A percentile compares a stretch with the other conserved stretches of the same genome.
phyloP scores from a whole-genome alignment of 2,113 vertebrate species.

The Gobiocypris rarus region DNA sequence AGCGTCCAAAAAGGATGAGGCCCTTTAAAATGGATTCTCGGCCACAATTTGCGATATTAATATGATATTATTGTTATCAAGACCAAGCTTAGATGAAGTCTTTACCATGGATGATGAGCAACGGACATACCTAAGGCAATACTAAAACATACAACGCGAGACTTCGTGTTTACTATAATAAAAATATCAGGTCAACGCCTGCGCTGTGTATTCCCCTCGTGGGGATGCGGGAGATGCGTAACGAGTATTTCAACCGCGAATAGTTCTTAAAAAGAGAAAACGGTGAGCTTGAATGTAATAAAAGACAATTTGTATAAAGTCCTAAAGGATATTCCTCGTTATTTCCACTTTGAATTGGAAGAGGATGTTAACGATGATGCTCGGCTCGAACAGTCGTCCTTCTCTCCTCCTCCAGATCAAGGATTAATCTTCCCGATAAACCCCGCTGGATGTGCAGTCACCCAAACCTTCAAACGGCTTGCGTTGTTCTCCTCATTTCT shows the following conservation, averaged over 20 bases:
- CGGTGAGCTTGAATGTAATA: slow-evolving; percentile 11
- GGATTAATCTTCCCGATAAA: slow-evolving; percentile 67
- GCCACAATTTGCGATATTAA: background rate
- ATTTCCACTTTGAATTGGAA: background rate
- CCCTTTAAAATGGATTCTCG: slow-evolving; percentile 6
- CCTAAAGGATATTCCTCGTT: background rate
- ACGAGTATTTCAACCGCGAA: slow-evolving; percentile 28
- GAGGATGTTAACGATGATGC: slow-evolving; percentile 62
- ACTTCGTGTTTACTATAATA: slow-evolving; percentile 11
- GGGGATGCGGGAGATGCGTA: slow-evolving; percentile 36
- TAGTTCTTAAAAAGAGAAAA: background rate
- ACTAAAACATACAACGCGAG: background rate
- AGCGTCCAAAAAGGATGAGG: slow-evolving; percentile 1
- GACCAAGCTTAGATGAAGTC: background rate
- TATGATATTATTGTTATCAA: background rate
- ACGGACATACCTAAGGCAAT: background rate
- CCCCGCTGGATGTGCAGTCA: slow-evolving; percentile 63
- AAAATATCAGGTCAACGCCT: slow-evolving; percentile 33
- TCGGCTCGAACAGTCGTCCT: slow-evolving; percentile 44
- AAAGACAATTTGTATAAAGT: background rate
- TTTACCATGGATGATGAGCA: slow-evolving; percentile 6
- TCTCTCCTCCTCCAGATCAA: slow-evolving; percentile 60
- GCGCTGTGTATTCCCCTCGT: slow-evolving; percentile 27
- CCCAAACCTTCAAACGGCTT: slow-evolving; percentile 51
- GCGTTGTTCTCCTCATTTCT: slow-evolving; percentile 51